phyloP scores from a whole-genome alignment of 2,888 invertebrate genomes.

The Polyploca ridens region DNA sequence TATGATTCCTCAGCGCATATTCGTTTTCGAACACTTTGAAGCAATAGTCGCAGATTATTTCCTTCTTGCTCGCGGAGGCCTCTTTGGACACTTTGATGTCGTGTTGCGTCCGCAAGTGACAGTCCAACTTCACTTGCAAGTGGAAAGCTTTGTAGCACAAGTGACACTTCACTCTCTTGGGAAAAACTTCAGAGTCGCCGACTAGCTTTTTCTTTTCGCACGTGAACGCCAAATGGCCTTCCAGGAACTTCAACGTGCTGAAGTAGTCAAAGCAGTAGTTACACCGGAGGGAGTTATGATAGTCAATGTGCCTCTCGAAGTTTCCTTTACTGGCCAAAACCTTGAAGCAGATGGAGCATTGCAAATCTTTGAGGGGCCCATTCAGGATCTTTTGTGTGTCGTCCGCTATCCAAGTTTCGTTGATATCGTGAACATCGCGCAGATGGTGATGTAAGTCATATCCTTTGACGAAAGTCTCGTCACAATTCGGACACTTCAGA shows the following conservation, averaged over 20 bases:
- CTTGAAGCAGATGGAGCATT: slow-evolving; percentile 78
- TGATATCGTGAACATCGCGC: slow-evolving; percentile 66
- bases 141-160: slow-evolving; percentile 80
- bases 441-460: slow-evolving; percentile 76
- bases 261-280: slow-evolving; percentile 81
- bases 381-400: slow-evolving; percentile 53
- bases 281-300: slow-evolving; percentile 77
- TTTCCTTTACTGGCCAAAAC: slow-evolving; percentile 77
- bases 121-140: slow-evolving; percentile 77
- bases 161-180: slow-evolving; percentile 74
- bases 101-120: slow-evolving; percentile 75
- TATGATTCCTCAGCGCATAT: slow-evolving; percentile 67
- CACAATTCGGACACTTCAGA: slow-evolving; percentile 71
- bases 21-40: slow-evolving; percentile 77
- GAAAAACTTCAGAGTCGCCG: slow-evolving; percentile 71
- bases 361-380: slow-evolving; percentile 72
- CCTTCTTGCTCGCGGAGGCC: slow-evolving; percentile 55
- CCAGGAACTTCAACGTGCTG: slow-evolving; percentile 70
- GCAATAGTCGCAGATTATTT: slow-evolving; percentile 77
- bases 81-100: slow-evolving; percentile 56
- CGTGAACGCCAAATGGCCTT: slow-evolving; percentile 74
- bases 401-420: slow-evolving; percentile 77
- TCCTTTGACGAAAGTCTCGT: slow-evolving; percentile 68
- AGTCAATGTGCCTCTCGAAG: slow-evolving; percentile 78
- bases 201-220: slow-evolving; percentile 75